A percentile compares a stretch with the other conserved stretches of the same genome.
Evolutionary conservation across 1,140 invertebrate species (phyloP).

Genomic region (Chrysomallon squamiferum): DNA sequence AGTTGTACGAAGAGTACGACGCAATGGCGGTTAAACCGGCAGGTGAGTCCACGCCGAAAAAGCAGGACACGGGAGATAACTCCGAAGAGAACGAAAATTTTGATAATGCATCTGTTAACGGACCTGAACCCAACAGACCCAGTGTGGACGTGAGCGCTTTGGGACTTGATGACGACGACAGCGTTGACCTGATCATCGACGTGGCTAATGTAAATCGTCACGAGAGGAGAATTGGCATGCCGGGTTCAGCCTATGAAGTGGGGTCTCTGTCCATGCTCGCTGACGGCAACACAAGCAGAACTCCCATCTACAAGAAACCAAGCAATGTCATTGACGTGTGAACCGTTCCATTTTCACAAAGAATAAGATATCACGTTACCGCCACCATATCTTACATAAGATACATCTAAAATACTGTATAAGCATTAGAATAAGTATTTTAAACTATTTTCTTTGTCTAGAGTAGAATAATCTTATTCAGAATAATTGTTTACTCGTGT

Average conservation of each 20-base stretch:
- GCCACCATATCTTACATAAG: neutral
- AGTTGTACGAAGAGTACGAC: constrained; percentile 1
- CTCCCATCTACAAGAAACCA: neutral
- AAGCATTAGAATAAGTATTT: neutral
- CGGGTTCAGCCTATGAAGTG: neutral
- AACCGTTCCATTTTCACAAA: neutral
- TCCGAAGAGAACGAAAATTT: neutral
- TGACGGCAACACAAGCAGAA: neutral
- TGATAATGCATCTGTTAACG: neutral
- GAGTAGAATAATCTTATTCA: no score
- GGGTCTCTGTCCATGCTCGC: neutral
- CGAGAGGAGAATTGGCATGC: neutral
- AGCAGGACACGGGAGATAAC: neutral
- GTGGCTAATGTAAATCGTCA: neutral
- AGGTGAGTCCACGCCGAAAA: neutral
- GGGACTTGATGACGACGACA: neutral
- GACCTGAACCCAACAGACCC: neutral
- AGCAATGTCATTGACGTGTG: neutral
- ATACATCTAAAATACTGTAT: neutral
- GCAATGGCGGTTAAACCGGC: neutral
- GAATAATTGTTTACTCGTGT: no score
- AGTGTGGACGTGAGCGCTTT: neutral
- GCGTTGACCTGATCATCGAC: neutral
- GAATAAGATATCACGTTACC: neutral
- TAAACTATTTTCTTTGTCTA: no score